Base-by-base conservation (phyloP, 2,888 invertebrate species). In the Lycaena phlaeas region DNA sequence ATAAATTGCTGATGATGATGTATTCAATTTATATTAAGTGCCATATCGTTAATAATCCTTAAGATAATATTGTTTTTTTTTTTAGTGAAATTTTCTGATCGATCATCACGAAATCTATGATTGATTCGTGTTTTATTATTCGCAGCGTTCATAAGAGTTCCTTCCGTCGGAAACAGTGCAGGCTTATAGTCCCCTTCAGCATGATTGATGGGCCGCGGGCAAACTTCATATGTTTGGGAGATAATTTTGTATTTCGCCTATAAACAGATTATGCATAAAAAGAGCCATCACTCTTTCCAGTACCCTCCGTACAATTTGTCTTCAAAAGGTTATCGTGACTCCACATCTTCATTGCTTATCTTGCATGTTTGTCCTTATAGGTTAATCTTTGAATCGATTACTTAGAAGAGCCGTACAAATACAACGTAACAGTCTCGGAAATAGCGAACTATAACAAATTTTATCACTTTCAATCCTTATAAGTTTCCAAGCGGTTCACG, bases 241-340 rank as follows among this genome's bases (percentile, higher is more conserved):
- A 82, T 82, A 78, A 82, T 84, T 82, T 82, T 73, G 77, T 82
- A 78, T 79, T 79, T 81, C 77, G 76, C 69, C 75, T 72, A 69
- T 79, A 77, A 81, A 78, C 76, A 79, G 79, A 81, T 81, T 77
- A 81, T 63, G 66, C 68, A 66, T 77, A 69, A 77, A 78, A 81
- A 78, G 76, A 77, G 75, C 65, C 68, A 70, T 69, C 70, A 61
- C 65, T 69, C 65, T 66, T 50, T 42, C 45, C 46, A 64, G 57
- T 61, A 59, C 51, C 56, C 54, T 53, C 46, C 44, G 50, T 31
- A 57, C 57, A 61, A 54, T 63, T 63, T 64, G 60, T 63, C 57
- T 56, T 51, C 54, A 42, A 46, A 52, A 49, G 43, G 48, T 71
- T 69, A 71, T 61, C 68, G 63, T 77, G 74, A 76, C 64, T 57